phyloP scores from a whole-genome alignment of 1,140 invertebrate species.

The Triops longicaudatus region DNA sequence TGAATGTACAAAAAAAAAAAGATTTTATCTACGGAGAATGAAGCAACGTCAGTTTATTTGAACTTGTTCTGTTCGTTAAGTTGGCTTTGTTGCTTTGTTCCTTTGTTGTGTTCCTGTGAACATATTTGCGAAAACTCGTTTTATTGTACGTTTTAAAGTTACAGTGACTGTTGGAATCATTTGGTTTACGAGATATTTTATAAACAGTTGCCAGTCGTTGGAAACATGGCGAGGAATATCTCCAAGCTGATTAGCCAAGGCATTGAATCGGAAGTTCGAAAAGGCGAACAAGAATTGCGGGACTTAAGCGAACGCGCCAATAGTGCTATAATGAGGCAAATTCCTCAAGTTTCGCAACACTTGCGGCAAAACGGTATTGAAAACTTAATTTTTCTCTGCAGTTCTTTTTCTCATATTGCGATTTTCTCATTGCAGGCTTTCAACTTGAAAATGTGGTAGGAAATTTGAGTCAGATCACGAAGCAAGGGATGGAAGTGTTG shows the following conservation, averaged over 20 bases:
- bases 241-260: conserved; percentile 39
- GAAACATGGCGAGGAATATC: conserved; percentile 39
- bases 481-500: conserved; percentile 17
- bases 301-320: conserved; percentile 15
- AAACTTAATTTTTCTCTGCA: neutral
- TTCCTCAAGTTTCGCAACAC: conserved; percentile 22
- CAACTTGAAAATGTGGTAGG: conserved; percentile 30
- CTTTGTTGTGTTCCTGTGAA: no score
- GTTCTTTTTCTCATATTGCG: neutral
- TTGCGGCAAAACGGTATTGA: conserved; percentile 20
- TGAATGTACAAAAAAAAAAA: no score
- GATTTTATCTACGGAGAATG: no score
- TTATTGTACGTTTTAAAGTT: no score
- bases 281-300: conserved; percentile 18
- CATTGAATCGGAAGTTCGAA: conserved; percentile 24
- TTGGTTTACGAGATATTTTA: neutral
- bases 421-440: conserved; percentile 19
- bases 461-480: conserved; percentile 27
- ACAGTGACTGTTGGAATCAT: no score
- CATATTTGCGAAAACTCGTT: no score
- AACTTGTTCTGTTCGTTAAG: no score
- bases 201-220: conserved; percentile 32
- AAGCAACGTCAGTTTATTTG: no score
- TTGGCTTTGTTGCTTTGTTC: no score
- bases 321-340: conserved; percentile 19